Percentiles rank a stretch among this genome's conserved stretches.
phyloP scores from a whole-genome alignment of 2,888 invertebrate genomes.

The Apocheima hispidaria region DNA sequence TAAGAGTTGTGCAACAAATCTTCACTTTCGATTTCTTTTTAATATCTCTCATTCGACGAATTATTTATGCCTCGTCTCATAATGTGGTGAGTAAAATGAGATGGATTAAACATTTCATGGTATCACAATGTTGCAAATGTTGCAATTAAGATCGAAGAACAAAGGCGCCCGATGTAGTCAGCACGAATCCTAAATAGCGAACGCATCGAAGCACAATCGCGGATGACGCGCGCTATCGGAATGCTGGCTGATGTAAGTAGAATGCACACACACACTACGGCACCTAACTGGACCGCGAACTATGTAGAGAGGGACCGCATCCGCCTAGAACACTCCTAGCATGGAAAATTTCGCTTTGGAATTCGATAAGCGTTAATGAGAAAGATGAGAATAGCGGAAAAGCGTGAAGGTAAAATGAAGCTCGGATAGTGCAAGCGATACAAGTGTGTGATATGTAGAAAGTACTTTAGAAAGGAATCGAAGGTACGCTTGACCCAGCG shows the following conservation, averaged over 20 bases:
- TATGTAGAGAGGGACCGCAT: constrained; percentile 58
- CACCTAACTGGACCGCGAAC: constrained; percentile 64
- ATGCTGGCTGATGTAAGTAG: constrained; percentile 77
- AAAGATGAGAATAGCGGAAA: constrained; percentile 66
- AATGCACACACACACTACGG: constrained; percentile 68
- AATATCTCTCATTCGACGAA: constrained; percentile 57
- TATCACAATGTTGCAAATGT: constrained; percentile 55
- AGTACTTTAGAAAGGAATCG: constrained; percentile 85
- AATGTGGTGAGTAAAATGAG: constrained; percentile 52
- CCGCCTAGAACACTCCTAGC: constrained; percentile 52
- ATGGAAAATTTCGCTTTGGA: constrained; percentile 57
- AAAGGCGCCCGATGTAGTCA: constrained; percentile 58
- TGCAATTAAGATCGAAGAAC: constrained; percentile 58
- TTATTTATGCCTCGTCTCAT: constrained; percentile 52
- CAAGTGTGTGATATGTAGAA: constrained; percentile 76
- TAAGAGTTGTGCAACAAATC: constrained; percentile 69
- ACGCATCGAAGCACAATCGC: constrained; percentile 68
- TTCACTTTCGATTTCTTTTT: constrained; percentile 69
- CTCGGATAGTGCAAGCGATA: constrained; percentile 51
- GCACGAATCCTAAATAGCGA: constrained; percentile 65
- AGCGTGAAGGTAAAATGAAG: constrained; percentile 68
- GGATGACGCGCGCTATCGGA: constrained; percentile 77
- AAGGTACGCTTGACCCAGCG: constrained; percentile 78
- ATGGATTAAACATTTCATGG: constrained; percentile 49
- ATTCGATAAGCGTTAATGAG: constrained; percentile 59